Conservation (phyloP, 2,888 invertebrate genomes). For the Mantis religiosa region DNA sequence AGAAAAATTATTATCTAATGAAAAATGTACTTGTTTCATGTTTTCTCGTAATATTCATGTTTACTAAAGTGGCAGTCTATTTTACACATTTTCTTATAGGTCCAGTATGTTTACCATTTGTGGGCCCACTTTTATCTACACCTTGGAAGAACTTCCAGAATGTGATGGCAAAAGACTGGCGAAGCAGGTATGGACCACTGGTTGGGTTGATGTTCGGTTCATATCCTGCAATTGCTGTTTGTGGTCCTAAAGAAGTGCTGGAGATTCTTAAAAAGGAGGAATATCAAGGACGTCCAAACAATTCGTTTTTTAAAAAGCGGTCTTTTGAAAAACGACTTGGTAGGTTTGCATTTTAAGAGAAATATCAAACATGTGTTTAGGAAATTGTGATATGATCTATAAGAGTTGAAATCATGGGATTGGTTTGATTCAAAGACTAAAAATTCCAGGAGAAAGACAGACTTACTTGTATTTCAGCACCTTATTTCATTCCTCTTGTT, state of each 20-base stretch:
- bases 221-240: constrained; percentile 26
- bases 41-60: no score
- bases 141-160: constrained; percentile 27
- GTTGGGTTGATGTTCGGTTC: constrained; percentile 31
- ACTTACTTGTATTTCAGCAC: no score
- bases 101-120: constrained; percentile 31
- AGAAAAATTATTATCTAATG: no score
- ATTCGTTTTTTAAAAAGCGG: neutral
- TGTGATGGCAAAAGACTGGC: constrained; percentile 28
- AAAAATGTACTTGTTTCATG: no score
- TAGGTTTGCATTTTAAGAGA: neutral
- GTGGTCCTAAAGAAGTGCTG: constrained; percentile 27
- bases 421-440: no score
- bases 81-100: constrained; percentile 26
- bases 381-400: no score
- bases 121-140: constrained; percentile 31
- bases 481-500: no score
- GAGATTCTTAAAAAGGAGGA: constrained; percentile 31
- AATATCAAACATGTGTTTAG: neutral
- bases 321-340: constrained; percentile 21
- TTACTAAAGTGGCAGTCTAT: neutral
- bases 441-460: no score
- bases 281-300: constrained; percentile 31
- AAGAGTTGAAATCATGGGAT: no score
- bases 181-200: constrained; percentile 30